Evolutionary conservation across 2,113 vertebrate species (phyloP), one percentile per base, ranked within the genome.

Genomic region (Syngnathus typhle): DNA sequence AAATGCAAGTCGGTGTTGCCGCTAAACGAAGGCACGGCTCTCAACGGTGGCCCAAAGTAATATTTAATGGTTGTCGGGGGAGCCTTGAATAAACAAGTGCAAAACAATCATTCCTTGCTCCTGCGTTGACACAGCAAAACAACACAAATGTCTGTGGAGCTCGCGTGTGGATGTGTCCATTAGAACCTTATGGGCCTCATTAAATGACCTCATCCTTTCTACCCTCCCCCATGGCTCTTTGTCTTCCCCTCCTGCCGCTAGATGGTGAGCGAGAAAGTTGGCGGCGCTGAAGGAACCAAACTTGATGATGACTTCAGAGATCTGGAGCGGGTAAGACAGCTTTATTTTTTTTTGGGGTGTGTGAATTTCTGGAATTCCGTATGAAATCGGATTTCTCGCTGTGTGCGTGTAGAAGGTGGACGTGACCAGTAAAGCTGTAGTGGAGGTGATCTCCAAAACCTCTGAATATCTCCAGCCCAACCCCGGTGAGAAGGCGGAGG

Each of bases 381-480:
- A 6, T 69, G 46, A 70, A 19, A 18, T 72, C 0, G 39, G 16
- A 43, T 43, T 65, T 43, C 18, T 49, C 63, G 63, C 23, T 84
- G 58, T 88, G 64, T 82, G 80, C 65, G 71, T 74, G 36, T 76
- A 99, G 97, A 99, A 98, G 88, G 96, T 98, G 87, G 97, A 99
- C 64, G 88, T 98, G 73, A 99, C 97, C 79, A 98, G 93, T 89
- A 99, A 98, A 89, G 95, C 97, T 0, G 96, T 99, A 44, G 82
- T 92, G 18, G 96, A 99, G 77, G 93, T 99, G 0, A 89, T 99
- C 85, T 93, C 95, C 77, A 95, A 96, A 85, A 98, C 97, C 37
- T 98, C 93, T 0, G 97, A 99, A 81, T 99, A 98, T 88, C 92
- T 99, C 68, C 97, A 98, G 75, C 97, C 97, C 3, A 99, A 99